A percentile compares a stretch with the other conserved stretches of the same genome.
Conservation (phyloP, 2,113 vertebrate genomes). For the Ahaetulla prasina region DNA sequence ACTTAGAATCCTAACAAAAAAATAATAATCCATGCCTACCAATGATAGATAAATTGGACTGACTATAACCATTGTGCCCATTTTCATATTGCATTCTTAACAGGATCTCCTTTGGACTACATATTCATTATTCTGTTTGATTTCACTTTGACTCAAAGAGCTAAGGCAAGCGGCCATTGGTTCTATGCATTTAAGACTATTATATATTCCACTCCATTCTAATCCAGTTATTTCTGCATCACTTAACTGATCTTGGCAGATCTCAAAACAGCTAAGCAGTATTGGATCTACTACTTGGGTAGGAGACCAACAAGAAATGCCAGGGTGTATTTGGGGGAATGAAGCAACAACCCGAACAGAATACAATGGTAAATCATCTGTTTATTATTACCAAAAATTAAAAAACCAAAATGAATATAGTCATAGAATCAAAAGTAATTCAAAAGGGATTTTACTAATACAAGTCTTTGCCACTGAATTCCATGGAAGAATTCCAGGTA, state of each 20-base stretch:
- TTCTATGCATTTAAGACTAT: background rate
- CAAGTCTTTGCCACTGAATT: background rate
- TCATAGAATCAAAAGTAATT: background rate
- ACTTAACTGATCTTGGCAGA: background rate
- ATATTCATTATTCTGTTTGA: background rate
- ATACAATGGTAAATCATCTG: background rate
- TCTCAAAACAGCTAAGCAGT: background rate
- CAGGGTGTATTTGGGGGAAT: background rate
- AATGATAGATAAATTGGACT: background rate
- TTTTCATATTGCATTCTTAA: background rate
- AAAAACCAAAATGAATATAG: background rate
- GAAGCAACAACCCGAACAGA: background rate
- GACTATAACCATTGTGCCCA: background rate
- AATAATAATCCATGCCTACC: conserved; percentile 5
- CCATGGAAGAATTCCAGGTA: background rate
- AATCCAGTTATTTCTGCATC: background rate
- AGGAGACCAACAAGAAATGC: background rate
- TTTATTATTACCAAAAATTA: background rate
- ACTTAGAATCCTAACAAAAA: conserved; percentile 48
- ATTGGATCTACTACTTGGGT: background rate
- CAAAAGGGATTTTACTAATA: background rate
- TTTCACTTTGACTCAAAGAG: background rate
- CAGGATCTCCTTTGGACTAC: background rate
- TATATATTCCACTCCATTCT: background rate
- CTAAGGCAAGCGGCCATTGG: background rate